Conservation (phyloP, 2,113 vertebrate genomes). For the Cervus canadensis region DNA sequence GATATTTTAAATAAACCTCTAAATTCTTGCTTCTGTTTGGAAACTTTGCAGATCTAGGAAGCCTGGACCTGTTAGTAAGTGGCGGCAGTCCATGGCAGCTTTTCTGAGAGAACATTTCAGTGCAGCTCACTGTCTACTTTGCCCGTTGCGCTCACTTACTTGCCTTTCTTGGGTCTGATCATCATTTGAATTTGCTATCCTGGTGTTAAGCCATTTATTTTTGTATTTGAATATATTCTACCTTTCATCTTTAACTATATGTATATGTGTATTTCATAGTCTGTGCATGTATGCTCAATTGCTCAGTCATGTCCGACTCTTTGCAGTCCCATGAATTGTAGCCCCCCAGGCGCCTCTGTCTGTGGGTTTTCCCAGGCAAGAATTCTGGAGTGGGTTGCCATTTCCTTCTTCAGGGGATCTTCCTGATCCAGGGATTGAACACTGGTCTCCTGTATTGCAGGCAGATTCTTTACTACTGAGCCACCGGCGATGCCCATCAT, state of each 20-base stretch:
- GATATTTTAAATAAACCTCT: not conserved
- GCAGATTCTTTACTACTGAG: not conserved
- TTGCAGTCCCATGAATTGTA: not conserved
- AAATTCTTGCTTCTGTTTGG: not conserved
- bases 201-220: not conserved
- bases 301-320: not conserved
- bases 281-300: not conserved
- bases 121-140: not conserved
- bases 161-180: not conserved
- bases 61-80: not conserved
- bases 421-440: not conserved
- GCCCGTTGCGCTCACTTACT: not conserved
- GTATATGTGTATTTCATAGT: not conserved
- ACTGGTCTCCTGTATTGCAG: not conserved
- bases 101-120: not conserved
- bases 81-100: not conserved
- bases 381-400: not conserved
- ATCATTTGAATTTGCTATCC: not conserved
- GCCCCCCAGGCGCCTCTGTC: not conserved
- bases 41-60: not conserved
- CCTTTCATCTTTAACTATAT: not conserved
- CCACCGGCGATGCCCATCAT: not conserved
- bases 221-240: not conserved
- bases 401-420: not conserved
- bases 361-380: not conserved